Evolutionary conservation across 2,797 vertebrate species (phyloP).

Genomic region (Pteronotus mesoamericanus): DNA sequence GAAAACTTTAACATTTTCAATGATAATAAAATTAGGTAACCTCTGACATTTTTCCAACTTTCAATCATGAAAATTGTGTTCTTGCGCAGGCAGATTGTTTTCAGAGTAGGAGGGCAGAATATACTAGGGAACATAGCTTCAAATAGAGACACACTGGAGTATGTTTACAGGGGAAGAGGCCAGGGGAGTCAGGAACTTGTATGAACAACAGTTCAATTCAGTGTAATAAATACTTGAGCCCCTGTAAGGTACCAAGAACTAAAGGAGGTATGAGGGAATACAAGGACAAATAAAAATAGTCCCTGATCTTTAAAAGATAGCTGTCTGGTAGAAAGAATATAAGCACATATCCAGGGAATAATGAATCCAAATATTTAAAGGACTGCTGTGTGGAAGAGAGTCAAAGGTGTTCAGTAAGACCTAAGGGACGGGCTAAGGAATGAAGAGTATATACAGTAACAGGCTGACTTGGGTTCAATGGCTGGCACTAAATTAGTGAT

Average conservation of each 20-base stretch:
- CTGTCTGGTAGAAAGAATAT: not conserved
- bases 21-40: not conserved
- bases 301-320: not conserved
- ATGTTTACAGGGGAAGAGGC: not conserved
- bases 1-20: not conserved
- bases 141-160: not conserved
- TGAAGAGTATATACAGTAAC: not conserved
- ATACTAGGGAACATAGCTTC: not conserved
- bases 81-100: not conserved
- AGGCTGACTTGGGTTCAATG: not conserved
- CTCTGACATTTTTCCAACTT: not conserved
- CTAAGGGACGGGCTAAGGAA: not conserved
- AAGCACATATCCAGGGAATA: not conserved
- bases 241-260: not conserved
- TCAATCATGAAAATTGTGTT: not conserved
- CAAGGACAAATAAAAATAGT: not conserved
- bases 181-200: not conserved
- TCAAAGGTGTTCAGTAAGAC: not conserved
- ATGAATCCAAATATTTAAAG: not conserved
- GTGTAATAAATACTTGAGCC: not conserved
- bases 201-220: not conserved
- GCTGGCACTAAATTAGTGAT: not conserved
- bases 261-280: not conserved
- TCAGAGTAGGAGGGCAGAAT: not conserved
- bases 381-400: not conserved